phyloP scores from a whole-genome alignment of 2,888 invertebrate species.

The Ennomos quercinarius region DNA sequence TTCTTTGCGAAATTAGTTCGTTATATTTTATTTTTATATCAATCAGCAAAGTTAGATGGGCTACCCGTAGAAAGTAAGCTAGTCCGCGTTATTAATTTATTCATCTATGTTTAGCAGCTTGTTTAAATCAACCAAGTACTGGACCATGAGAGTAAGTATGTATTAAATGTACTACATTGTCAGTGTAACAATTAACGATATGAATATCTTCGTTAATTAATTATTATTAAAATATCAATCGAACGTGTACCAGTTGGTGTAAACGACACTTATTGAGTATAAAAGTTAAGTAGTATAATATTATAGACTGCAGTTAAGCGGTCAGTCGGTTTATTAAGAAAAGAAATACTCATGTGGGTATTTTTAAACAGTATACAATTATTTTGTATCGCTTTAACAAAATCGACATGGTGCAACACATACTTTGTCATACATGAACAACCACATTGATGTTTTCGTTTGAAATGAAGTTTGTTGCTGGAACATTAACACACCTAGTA shows the following conservation, averaged over 20 bases:
- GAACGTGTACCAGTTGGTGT: constrained; percentile 2
- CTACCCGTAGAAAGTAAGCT: no score
- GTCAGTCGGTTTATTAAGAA: constrained; percentile 10
- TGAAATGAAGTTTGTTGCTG: constrained; percentile 1
- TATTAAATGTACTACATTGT: no score
- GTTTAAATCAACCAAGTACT: no score
- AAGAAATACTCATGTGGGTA: constrained; percentile 70
- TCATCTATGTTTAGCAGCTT: no score
- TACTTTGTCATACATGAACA: constrained; percentile 27
- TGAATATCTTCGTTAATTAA: no score
- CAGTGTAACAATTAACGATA: no score
- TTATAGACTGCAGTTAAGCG: constrained; percentile 10
- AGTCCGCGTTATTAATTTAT: no score
- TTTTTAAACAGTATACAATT: constrained; percentile 64
- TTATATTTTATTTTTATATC: background rate
- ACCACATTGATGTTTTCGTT: background rate
- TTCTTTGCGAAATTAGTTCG: background rate
- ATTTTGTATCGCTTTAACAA: constrained; percentile 56
- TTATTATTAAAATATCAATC: no score
- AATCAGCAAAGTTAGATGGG: background rate
- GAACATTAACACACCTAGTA: constrained; percentile 2
- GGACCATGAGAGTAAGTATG: no score
- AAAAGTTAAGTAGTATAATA: background rate
- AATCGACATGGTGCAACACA: constrained; percentile 48
- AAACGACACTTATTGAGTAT: background rate